Conservation (phyloP, 2,797 vertebrate genomes). For the Ctenochaetus hawaiiensis region DNA sequence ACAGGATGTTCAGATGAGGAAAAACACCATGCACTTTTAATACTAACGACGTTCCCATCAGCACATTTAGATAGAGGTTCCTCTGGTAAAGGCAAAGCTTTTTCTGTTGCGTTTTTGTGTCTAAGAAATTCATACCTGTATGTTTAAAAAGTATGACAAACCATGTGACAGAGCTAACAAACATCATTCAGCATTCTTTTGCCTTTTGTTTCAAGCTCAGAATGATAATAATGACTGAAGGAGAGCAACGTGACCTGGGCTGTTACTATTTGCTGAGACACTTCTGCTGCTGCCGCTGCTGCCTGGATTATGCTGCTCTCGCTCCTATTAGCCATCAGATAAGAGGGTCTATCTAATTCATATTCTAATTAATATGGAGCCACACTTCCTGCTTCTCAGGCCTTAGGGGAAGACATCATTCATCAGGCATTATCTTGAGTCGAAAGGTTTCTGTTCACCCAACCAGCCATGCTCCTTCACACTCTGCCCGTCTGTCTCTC, state of each 20-base stretch:
- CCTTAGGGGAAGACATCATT: constrained; percentile 79
- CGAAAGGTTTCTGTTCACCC: constrained; percentile 66
- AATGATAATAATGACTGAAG: constrained; percentile 11
- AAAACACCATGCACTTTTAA: too few relatives aligned
- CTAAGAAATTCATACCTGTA: not conserved
- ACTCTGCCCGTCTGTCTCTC: constrained; percentile 35
- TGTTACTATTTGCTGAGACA: constrained; percentile 48
- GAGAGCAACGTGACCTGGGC: constrained; percentile 44
- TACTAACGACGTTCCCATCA: too few relatives aligned
- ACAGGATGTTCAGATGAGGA: too few relatives aligned
- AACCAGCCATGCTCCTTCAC: constrained; percentile 49
- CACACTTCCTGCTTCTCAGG: constrained; percentile 76
- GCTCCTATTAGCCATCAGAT: constrained; percentile 78
- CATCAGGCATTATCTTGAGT: constrained; percentile 79
- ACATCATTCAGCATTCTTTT: not conserved
- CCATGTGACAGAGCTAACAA: not conserved
- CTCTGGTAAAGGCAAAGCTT: too few relatives aligned
- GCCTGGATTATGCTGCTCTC: constrained; percentile 70
- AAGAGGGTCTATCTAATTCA: constrained; percentile 83
- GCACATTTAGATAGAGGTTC: too few relatives aligned
- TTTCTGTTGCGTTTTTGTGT: too few relatives aligned
- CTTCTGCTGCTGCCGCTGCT: constrained; percentile 34
- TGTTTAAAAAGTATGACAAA: not conserved
- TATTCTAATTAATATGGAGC: constrained; percentile 87
- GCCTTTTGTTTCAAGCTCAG: constrained; percentile 6